A percentile compares a stretch with the other conserved stretches of the same genome.
Conservation (phyloP, 2,797 vertebrate genomes). For the Lutjanus campechanus region DNA sequence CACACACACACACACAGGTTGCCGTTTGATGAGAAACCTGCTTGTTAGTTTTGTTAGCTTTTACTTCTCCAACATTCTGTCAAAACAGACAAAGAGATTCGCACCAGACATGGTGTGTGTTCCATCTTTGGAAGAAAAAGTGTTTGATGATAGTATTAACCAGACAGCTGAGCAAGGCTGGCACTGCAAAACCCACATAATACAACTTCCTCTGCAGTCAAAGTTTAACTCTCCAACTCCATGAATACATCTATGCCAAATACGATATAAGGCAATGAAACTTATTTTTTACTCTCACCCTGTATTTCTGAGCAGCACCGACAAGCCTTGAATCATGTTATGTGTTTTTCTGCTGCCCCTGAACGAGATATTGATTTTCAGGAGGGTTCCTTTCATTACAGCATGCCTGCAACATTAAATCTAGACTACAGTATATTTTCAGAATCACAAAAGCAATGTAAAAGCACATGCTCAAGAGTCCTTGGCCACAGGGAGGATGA, state of each 20-base stretch:
- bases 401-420: conserved; percentile 48
- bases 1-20: conserved; percentile 30
- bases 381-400: conserved; percentile 55
- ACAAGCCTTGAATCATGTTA: conserved; percentile 56
- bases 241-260: conserved; percentile 21
- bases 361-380: conserved; percentile 75
- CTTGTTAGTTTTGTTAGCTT: conserved; percentile 81
- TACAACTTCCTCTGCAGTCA: conserved; percentile 62
- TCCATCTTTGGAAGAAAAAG: conserved; percentile 74
- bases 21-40: conserved; percentile 66
- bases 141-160: conserved; percentile 82
- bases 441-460: conserved; percentile 41
- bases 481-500: conserved; percentile 3
- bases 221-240: conserved; percentile 57
- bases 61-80: conserved; percentile 81
- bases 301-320: conserved; percentile 28
- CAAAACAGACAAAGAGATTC: conserved; percentile 79
- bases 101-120: conserved; percentile 70
- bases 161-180: conserved; percentile 75
- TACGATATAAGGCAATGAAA: conserved; percentile 26
- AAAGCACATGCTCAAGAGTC: conserved; percentile 35
- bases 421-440: conserved; percentile 34
- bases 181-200: conserved; percentile 67
- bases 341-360: conserved; percentile 53
- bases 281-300: conserved; percentile 21